phyloP scores from a whole-genome alignment of 2,113 vertebrate genomes.

The Peromyscus leucopus region DNA sequence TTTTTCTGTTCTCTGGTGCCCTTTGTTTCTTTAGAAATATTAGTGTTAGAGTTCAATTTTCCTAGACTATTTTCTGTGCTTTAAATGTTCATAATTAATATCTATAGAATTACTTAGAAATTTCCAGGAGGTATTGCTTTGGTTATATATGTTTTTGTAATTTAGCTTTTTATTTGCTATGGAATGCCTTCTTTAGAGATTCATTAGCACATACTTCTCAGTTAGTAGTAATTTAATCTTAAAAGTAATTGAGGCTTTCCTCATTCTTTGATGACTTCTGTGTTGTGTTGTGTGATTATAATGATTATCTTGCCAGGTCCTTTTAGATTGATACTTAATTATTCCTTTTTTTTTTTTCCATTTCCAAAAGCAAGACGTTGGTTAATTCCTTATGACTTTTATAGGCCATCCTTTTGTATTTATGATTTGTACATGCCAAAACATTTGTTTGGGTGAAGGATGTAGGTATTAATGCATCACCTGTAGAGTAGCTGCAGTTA shows the following conservation, averaged over 20 bases:
- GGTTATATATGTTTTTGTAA: background rate
- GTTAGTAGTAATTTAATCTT: background rate
- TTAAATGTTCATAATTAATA: background rate
- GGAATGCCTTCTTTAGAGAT: background rate
- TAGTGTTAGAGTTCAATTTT: constrained; percentile 9
- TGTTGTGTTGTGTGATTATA: background rate
- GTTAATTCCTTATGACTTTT: background rate
- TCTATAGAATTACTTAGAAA: constrained; percentile 18
- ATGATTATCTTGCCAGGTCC: background rate
- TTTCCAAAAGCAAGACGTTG: background rate
- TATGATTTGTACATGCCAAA: background rate
- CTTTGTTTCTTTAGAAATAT: constrained; percentile 45
- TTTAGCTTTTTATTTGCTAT: background rate
- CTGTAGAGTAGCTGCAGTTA: background rate
- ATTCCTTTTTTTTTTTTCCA: background rate
- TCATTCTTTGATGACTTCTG: background rate
- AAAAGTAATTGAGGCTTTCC: constrained; percentile 27
- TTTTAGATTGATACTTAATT: background rate
- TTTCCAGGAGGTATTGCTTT: background rate
- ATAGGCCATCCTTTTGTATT: background rate
- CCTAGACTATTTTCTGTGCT: background rate
- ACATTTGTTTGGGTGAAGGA: background rate
- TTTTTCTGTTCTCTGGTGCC: background rate
- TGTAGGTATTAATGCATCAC: background rate
- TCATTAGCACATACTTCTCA: background rate